These are phyloP conservation scores for Melangyna quadrimaculata DNA, from an alignment of 2,888 invertebrate genomes.

Conservation along the genomic window DNA sequence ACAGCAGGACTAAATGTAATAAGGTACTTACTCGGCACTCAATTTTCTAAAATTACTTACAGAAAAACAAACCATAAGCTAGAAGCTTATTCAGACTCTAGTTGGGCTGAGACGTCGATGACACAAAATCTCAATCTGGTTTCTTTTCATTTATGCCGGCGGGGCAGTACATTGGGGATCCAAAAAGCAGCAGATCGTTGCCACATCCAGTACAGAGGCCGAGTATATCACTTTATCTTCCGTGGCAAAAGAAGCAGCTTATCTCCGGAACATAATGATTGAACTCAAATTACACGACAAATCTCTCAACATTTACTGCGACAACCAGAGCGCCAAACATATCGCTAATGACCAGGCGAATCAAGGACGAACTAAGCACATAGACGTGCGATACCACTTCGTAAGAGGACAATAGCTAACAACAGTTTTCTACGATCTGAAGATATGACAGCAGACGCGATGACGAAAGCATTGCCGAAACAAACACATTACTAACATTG, in stretches of 20 bases:
- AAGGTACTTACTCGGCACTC: too few relatives aligned
- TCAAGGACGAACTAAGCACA: slow-evolving; percentile 21
- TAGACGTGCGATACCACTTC: slow-evolving; percentile 24
- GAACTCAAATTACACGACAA: too few relatives aligned
- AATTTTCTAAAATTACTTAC: too few relatives aligned
- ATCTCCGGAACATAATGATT: too few relatives aligned
- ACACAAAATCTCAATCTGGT: slow-evolving; percentile 9
- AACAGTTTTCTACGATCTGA: neutral
- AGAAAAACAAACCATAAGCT: too few relatives aligned
- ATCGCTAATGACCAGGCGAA: neutral
- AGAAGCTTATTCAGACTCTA: slow-evolving; percentile 14
- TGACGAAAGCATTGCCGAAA: neutral
- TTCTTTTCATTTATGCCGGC: too few relatives aligned
- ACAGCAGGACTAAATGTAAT: too few relatives aligned
- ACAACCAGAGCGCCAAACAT: slow-evolving; percentile 26
- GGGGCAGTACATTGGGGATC: slow-evolving; percentile 6
- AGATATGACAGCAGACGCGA: slow-evolving; percentile 24
- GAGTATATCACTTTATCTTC: too few relatives aligned
- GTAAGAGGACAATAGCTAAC: neutral
- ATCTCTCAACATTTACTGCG: slow-evolving; percentile 12
- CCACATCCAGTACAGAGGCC: too few relatives aligned
- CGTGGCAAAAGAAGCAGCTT: too few relatives aligned
- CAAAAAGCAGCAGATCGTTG: neutral
- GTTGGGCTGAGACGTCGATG: slow-evolving; percentile 14
- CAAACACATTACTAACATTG: too few relatives aligned